Percentiles rank a stretch among this genome's conserved stretches.
Conservation (phyloP, 1,140 invertebrate genomes). For the Agrilus planipennis region DNA sequence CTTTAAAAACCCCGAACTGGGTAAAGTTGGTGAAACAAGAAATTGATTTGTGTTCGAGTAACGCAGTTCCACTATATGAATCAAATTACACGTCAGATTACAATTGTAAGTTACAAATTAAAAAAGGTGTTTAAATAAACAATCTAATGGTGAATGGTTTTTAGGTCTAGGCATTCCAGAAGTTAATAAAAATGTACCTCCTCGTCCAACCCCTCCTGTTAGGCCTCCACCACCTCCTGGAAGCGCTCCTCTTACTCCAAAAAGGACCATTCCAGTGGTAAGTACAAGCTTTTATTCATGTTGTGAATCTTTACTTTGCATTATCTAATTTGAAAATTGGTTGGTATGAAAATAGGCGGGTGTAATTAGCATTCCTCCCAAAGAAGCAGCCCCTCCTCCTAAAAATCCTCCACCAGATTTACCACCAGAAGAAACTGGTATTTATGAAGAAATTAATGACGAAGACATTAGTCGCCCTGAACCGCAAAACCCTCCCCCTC, state of each 20-base stretch:
- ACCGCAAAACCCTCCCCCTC: constrained; percentile 47
- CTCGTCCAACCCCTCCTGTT: constrained; percentile 21
- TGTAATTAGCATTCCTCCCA: constrained; percentile 28
- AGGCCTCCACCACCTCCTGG: constrained; percentile 25
- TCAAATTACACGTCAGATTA: constrained; percentile 25
- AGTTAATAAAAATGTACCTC: constrained; percentile 27
- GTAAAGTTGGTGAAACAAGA: constrained; percentile 65
- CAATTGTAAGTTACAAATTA: constrained; percentile 26
- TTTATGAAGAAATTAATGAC: constrained; percentile 45
- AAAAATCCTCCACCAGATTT: constrained; percentile 34
- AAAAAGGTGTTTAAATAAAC: constrained; percentile 20
- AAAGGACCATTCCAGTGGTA: constrained; percentile 30
- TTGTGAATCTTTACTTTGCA: too few relatives aligned
- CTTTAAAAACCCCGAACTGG: constrained; percentile 80
- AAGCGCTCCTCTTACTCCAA: constrained; percentile 35
- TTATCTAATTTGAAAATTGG: too few relatives aligned
- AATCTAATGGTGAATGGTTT: constrained; percentile 7
- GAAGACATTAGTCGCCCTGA: constrained; percentile 32
- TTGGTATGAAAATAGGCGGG: too few relatives aligned
- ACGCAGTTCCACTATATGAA: constrained; percentile 62
- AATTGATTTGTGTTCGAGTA: constrained; percentile 69
- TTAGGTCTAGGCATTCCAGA: constrained; percentile 29
- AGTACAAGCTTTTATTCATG: too few relatives aligned
- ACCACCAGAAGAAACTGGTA: constrained; percentile 29
- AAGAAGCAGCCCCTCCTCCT: constrained; percentile 36